phyloP scores from a whole-genome alignment of 2,888 invertebrate genomes.

The Hanleya hanleyi region DNA sequence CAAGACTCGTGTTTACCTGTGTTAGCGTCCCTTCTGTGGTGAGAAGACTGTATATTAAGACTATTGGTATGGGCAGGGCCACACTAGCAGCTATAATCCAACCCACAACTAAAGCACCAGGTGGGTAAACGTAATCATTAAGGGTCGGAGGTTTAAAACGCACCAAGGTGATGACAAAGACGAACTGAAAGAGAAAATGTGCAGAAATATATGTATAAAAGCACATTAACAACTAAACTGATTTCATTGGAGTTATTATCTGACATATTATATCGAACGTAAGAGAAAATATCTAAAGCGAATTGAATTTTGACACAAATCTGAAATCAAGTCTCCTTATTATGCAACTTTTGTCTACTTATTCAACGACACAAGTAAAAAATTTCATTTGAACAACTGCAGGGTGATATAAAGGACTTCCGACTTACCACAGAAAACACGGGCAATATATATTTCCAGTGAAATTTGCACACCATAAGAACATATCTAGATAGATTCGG shows the following conservation, averaged over 20 bases:
- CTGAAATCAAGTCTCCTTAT: too few species aligned
- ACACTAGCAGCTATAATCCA: conserved; percentile 4
- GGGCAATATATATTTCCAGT: background rate
- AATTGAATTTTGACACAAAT: too few species aligned
- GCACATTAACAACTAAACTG: too few species aligned
- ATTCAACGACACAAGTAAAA: too few species aligned
- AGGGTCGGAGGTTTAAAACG: conserved; percentile 16
- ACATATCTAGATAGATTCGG: background rate
- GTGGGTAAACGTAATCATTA: conserved; percentile 28
- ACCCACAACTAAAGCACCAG: conserved; percentile 23
- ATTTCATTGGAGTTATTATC: too few species aligned
- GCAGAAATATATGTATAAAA: too few species aligned
- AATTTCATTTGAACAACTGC: too few species aligned
- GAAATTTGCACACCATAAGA: background rate
- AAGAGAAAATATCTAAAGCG: too few species aligned
- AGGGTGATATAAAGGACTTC: too few species aligned
- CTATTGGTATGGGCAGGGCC: background rate
- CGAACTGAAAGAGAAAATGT: conserved; percentile 23
- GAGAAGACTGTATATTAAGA: background rate
- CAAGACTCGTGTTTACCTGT: background rate
- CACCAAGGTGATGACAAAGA: conserved; percentile 24
- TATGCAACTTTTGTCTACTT: too few species aligned
- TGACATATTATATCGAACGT: too few species aligned
- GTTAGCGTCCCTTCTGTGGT: background rate
- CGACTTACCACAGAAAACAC: background rate